Conservation (phyloP, 2,113 vertebrate genomes). For the Zosterops japonicus region DNA sequence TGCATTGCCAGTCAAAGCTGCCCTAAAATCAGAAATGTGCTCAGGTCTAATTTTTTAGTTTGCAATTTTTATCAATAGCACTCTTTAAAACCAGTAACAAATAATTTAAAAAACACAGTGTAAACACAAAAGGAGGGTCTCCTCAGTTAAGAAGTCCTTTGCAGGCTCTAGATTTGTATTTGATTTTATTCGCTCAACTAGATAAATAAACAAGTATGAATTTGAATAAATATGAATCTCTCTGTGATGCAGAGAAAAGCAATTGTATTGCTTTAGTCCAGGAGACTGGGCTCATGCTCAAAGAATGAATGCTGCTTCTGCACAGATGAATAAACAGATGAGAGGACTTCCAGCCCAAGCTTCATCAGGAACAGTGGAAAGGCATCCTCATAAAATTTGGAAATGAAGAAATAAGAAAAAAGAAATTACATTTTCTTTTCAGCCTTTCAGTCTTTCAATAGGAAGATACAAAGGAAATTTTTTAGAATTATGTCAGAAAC, state of each 20-base stretch:
- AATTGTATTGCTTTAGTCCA: not conserved
- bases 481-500: not conserved
- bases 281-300: not conserved
- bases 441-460: not conserved
- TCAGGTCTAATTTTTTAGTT: not conserved
- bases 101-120: accelerated
- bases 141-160: not conserved
- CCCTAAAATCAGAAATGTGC: not conserved
- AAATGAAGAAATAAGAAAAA: not conserved
- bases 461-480: not conserved
- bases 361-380: not conserved
- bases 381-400: not conserved
- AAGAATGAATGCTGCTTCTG: not conserved
- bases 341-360: not conserved
- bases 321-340: not conserved
- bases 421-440: not conserved
- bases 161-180: not conserved
- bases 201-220: not conserved
- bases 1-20: not conserved
- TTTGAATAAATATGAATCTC: not conserved
- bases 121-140: not conserved
- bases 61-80: not conserved
- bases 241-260: not conserved
- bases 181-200: not conserved
- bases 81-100: not conserved